phyloP scores from a whole-genome alignment of 1,140 invertebrate genomes.

The Hylaeus volcanicus region DNA sequence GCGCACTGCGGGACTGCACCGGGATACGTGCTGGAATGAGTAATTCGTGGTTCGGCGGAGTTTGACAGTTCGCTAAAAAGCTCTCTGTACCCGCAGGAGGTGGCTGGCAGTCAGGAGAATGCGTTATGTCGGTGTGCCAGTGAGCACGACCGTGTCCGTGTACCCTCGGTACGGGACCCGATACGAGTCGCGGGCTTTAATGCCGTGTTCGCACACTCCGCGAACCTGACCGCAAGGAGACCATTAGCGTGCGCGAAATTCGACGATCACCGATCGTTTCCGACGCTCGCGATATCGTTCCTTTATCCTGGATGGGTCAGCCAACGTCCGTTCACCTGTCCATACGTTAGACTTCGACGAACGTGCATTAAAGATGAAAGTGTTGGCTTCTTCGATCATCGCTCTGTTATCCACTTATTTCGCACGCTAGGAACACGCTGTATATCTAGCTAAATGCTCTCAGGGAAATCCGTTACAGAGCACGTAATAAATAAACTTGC shows the following conservation, averaged over 20 bases:
- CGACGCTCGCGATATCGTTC: too few species aligned
- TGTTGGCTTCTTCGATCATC: too few species aligned
- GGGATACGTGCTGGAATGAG: slow-evolving; percentile 55
- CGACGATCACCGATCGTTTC: not conserved
- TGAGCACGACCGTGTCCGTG: slow-evolving; percentile 1
- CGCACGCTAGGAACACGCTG: too few species aligned
- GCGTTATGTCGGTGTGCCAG: slow-evolving; percentile 38
- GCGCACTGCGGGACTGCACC: slow-evolving; percentile 34
- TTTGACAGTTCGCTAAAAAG: slow-evolving; percentile 70
- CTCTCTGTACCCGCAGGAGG: slow-evolving; percentile 49
- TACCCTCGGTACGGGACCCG: slow-evolving; percentile 2
- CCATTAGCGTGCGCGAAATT: slow-evolving; percentile 19
- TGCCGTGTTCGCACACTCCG: slow-evolving; percentile 2
- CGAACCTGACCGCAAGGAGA: slow-evolving; percentile 2
- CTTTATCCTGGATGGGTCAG: too few species aligned
- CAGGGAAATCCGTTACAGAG: too few species aligned
- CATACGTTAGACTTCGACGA: too few species aligned
- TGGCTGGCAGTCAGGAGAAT: slow-evolving; percentile 59
- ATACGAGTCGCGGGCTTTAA: not conserved
- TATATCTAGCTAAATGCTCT: too few species aligned
- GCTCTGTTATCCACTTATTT: too few species aligned
- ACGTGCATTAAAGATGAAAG: too few species aligned
- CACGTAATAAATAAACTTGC: too few species aligned
- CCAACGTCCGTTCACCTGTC: too few species aligned
- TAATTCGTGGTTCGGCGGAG: slow-evolving; percentile 63